phyloP scores from a whole-genome alignment of 2,113 vertebrate genomes.

The Holacanthus passer region DNA sequence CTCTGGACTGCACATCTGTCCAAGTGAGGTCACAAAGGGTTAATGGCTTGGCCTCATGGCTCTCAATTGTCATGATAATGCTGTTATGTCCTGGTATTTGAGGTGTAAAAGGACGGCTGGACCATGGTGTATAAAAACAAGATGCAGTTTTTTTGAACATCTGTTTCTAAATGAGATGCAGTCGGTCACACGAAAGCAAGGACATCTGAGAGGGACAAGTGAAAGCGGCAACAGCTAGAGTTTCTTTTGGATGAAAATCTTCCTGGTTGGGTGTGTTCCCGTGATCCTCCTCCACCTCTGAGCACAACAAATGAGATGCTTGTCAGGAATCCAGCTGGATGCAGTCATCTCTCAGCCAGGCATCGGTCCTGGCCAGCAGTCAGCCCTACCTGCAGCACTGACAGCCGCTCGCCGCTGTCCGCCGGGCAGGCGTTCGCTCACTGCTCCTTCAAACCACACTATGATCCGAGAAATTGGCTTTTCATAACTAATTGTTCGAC shows the following conservation, averaged over 20 bases:
- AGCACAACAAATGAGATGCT: slow-evolving; percentile 39
- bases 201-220: slow-evolving; percentile 16
- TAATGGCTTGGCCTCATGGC: slow-evolving; percentile 29
- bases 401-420: slow-evolving; percentile 4
- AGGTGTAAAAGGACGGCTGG: slow-evolving; percentile 41
- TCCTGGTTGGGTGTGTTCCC: slow-evolving; percentile 3
- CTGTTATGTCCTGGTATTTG: slow-evolving; percentile 37
- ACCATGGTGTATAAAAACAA: neutral
- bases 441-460: slow-evolving; percentile 14
- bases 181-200: no score
- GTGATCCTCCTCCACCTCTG: neutral
- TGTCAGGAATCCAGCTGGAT: slow-evolving; percentile 52
- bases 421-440: slow-evolving; percentile 23
- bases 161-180: slow-evolving; percentile 29
- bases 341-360: slow-evolving; percentile 12
- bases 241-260: neutral
- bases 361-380: neutral
- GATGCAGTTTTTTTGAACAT: slow-evolving; percentile 26
- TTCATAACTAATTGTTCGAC: slow-evolving; percentile 57
- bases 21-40: slow-evolving; percentile 43
- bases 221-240: slow-evolving; percentile 35
- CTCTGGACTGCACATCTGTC: slow-evolving; percentile 60
- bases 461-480: slow-evolving; percentile 53
- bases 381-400: neutral
- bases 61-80: slow-evolving; percentile 72